These are phyloP conservation scores for Mycteria americana DNA, from an alignment of 2,797 vertebrate genomes.

Conservation along the genomic window DNA sequence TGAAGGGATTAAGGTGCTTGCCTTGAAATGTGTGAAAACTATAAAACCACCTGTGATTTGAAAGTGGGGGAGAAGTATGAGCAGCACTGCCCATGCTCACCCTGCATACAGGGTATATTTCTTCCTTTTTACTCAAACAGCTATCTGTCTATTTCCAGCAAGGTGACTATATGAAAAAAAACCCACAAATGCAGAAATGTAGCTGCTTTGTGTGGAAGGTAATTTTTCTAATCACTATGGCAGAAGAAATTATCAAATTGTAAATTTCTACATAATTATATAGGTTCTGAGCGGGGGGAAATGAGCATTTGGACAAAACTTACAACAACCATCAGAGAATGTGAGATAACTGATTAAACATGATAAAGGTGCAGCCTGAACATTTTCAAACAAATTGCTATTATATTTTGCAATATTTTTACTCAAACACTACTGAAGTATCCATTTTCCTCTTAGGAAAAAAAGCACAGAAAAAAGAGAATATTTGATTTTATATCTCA, in stretches of 20 bases:
- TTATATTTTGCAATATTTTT: not conserved
- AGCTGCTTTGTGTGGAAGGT: not conserved
- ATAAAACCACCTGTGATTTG: not conserved
- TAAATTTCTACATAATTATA: not conserved
- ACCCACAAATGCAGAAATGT: not conserved
- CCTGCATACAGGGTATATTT: not conserved
- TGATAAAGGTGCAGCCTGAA: not conserved
- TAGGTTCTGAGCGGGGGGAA: not conserved
- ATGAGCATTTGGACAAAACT: not conserved
- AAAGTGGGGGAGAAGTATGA: not conserved
- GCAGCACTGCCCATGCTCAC: not conserved
- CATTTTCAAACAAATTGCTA: not conserved
- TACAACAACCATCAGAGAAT: not conserved
- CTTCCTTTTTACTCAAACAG: not conserved
- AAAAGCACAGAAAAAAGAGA: rapidly evolving
- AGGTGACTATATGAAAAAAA: not conserved
- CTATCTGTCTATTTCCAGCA: not conserved
- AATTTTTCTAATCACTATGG: not conserved
- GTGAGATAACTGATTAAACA: not conserved
- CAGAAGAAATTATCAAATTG: not conserved
- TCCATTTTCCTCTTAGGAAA: not conserved
- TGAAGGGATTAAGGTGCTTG: not conserved
- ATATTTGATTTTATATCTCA: not conserved
- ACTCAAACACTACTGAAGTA: not conserved
- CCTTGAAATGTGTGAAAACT: not conserved